phyloP scores from a whole-genome alignment of 1,140 invertebrate genomes.

The Galendromus occidentalis region DNA sequence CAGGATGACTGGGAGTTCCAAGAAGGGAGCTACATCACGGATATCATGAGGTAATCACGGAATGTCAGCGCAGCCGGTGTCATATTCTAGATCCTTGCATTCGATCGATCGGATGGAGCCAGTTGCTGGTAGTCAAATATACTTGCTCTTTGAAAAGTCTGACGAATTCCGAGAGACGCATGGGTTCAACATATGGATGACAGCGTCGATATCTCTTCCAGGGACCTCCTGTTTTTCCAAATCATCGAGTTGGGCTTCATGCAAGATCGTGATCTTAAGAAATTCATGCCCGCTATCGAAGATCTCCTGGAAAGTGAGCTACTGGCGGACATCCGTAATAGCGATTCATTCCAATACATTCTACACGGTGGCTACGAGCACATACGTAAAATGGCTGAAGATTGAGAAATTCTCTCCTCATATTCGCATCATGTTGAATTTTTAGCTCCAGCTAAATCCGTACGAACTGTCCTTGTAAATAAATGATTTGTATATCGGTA shows the following conservation, averaged over 20 bases:
- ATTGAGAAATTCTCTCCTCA: too few relatives aligned
- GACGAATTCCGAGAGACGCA: too few relatives aligned
- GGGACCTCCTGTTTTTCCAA: neutral
- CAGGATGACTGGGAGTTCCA: neutral
- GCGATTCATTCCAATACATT: constrained; percentile 3
- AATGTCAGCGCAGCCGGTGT: too few relatives aligned
- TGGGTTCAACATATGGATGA: neutral
- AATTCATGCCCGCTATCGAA: neutral
- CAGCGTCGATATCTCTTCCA: neutral
- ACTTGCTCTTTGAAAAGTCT: too few relatives aligned
- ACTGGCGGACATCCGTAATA: neutral
- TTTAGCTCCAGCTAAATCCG: too few relatives aligned
- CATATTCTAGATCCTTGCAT: too few relatives aligned
- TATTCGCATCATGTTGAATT: too few relatives aligned
- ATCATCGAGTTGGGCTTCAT: neutral
- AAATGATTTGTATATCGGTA: too few relatives aligned
- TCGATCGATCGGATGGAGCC: too few relatives aligned
- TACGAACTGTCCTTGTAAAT: too few relatives aligned
- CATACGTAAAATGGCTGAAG: neutral
- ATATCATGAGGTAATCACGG: neutral
- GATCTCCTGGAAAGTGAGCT: constrained; percentile 2
- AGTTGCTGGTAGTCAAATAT: too few relatives aligned
- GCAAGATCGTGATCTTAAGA: neutral
- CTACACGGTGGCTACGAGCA: neutral
- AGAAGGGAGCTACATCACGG: neutral